These are phyloP conservation scores for Sminthurinus aureus DNA, from an alignment of 2,888 invertebrate genomes.

Conservation along the genomic window DNA sequence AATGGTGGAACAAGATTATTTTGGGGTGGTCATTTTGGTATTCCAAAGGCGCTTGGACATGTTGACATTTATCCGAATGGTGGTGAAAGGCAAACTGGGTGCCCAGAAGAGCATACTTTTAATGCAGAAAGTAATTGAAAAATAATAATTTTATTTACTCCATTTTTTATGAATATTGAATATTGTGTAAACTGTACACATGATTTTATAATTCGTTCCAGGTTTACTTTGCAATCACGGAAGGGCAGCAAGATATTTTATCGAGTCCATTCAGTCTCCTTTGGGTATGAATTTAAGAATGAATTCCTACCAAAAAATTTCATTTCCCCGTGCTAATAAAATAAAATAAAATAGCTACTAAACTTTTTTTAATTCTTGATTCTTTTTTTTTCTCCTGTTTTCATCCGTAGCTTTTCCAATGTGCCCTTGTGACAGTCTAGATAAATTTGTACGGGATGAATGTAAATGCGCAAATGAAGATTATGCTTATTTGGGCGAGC, in stretches of 20 bases:
- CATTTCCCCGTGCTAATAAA: too few species aligned
- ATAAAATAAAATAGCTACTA: too few species aligned
- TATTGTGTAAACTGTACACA: not conserved
- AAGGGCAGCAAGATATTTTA: constrained; percentile 51
- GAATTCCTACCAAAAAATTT: not conserved
- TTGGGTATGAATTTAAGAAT: constrained; percentile 13
- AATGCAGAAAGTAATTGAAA: constrained; percentile 51
- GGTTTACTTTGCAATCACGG: constrained; percentile 54
- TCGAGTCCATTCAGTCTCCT: constrained; percentile 52
- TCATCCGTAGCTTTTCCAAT: constrained; percentile 49
- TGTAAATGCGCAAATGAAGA: constrained; percentile 46
- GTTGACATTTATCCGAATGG: constrained; percentile 48
- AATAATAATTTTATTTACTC: not conserved
- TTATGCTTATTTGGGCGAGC: constrained; percentile 52
- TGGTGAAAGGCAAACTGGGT: constrained; percentile 52
- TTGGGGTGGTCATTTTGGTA: constrained; percentile 36
- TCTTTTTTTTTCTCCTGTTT: not conserved
- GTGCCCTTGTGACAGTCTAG: constrained; percentile 52
- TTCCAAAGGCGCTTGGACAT: constrained; percentile 38
- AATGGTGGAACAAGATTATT: constrained; percentile 40
- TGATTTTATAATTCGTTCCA: constrained; percentile 33
- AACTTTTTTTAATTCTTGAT: not conserved
- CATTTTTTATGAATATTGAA: not conserved
- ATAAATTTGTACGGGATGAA: constrained; percentile 49
- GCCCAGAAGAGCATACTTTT: constrained; percentile 46